Conservation (phyloP, 2,797 vertebrate species). For the Malurus splendens region DNA sequence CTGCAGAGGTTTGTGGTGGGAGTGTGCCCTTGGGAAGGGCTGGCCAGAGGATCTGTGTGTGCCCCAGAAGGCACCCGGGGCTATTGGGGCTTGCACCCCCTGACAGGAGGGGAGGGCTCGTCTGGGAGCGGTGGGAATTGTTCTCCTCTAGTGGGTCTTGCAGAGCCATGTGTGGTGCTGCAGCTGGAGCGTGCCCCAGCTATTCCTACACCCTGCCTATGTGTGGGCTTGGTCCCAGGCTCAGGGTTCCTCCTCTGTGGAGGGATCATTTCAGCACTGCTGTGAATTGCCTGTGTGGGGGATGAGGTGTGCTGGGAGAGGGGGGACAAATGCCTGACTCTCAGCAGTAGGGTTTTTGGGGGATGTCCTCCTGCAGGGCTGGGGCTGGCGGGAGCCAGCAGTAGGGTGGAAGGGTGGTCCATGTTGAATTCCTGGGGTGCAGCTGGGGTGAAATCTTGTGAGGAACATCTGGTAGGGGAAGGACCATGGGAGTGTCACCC, state of each 20-base stretch:
- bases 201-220: not conserved
- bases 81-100: not conserved
- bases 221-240: not conserved
- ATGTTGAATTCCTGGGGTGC: not conserved
- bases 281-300: no score
- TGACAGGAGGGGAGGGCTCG: not conserved
- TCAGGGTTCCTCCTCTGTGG: accelerated
- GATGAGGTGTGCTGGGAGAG: no score
- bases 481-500: not conserved
- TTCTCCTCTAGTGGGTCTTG: not conserved
- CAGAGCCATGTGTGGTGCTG: accelerated
- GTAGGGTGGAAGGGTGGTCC: not conserved
- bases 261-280: not conserved
- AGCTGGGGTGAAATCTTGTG: no score
- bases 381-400: not conserved
- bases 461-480: not conserved
- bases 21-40: not conserved
- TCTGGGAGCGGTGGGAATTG: accelerated
- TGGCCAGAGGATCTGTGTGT: accelerated
- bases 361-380: not conserved
- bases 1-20: not conserved
- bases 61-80: not conserved
- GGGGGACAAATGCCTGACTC: no score
- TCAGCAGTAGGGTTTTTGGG: no score
- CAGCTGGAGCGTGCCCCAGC: not conserved